A percentile compares a stretch with the other conserved stretches of the same genome.
Conservation (phyloP, 2,113 vertebrate species). For the Eurystomus gularis region DNA sequence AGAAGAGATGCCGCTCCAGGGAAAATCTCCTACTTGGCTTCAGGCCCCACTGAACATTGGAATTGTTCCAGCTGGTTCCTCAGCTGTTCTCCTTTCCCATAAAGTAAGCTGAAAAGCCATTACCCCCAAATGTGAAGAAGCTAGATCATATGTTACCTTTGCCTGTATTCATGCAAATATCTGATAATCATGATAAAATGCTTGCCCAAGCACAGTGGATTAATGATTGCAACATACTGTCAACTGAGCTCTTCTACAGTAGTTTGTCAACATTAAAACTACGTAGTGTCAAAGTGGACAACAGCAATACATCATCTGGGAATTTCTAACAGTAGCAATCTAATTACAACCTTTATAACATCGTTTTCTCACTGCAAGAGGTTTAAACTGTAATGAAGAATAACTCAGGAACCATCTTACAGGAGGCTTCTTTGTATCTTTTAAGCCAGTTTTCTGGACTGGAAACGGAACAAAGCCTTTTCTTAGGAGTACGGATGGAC, state of each 20-base stretch:
- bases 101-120: background rate
- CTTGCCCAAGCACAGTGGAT: background rate
- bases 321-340: background rate
- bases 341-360: background rate
- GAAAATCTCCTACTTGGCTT: background rate
- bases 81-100: background rate
- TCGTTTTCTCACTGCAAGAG: background rate
- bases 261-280: conserved; percentile 10
- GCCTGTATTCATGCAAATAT: background rate
- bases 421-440: background rate
- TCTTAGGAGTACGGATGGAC: accelerated
- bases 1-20: background rate
- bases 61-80: background rate
- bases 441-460: background rate
- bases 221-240: background rate
- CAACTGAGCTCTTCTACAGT: background rate
- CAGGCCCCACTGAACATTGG: background rate
- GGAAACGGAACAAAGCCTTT: background rate
- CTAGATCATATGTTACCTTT: background rate
- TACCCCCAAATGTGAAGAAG: background rate
- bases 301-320: background rate
- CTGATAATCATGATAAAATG: background rate
- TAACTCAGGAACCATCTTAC: background rate
- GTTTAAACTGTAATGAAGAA: background rate
- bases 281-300: background rate